phyloP scores from a whole-genome alignment of 2,888 invertebrate genomes.

The Seladonia tumulorum region DNA sequence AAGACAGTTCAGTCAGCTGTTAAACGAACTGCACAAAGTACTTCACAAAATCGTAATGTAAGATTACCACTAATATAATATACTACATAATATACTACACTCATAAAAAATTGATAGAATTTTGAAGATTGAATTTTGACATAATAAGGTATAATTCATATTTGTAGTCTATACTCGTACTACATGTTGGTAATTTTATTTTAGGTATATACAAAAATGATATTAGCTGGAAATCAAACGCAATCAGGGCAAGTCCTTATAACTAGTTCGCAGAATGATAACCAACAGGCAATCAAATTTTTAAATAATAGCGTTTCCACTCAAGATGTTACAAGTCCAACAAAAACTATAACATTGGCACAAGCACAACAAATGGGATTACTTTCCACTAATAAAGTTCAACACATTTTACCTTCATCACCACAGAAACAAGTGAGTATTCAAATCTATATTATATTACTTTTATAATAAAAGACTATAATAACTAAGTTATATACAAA shows the following conservation, averaged over 20 bases:
- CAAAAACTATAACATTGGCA: conserved; percentile 88
- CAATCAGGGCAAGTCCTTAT: conserved; percentile 81
- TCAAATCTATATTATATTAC: conserved; percentile 25
- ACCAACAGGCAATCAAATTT: conserved; percentile 80
- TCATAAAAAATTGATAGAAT: background rate
- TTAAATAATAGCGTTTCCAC: conserved; percentile 76
- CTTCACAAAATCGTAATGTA: conserved; percentile 82
- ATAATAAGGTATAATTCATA: background rate
- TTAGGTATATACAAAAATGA: conserved; percentile 83
- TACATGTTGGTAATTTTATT: conserved; percentile 30
- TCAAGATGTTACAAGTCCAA: conserved; percentile 81
- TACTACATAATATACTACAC: too few species aligned
- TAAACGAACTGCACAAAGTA: conserved; percentile 84
- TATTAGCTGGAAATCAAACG: conserved; percentile 81
- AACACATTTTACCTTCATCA: conserved; percentile 83
- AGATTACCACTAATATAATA: conserved; percentile 34
- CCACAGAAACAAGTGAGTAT: conserved; percentile 77
- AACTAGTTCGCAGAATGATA: conserved; percentile 79
- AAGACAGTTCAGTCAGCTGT: conserved; percentile 78
- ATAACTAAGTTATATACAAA: background rate
- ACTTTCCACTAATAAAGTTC: conserved; percentile 84
- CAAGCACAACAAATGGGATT: conserved; percentile 88
- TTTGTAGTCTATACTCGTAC: background rate
- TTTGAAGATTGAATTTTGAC: background rate
- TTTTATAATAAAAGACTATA: background rate